Base-by-base conservation (phyloP, 1,140 invertebrate genomes). In the Bombus terrestris region DNA sequence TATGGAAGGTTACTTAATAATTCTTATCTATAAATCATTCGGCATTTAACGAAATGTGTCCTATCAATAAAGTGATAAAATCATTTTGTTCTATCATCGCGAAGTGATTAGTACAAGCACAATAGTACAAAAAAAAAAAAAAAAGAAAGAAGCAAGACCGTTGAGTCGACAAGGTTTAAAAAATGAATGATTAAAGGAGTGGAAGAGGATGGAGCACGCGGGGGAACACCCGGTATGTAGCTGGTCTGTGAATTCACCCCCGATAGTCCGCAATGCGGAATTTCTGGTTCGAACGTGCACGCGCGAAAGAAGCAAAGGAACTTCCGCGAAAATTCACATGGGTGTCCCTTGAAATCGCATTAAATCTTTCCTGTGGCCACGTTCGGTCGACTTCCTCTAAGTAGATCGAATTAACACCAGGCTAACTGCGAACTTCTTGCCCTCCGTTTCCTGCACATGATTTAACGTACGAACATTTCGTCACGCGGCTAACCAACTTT, bases 231-330 rank as follows among this genome's bases (percentile, higher is more conserved):
- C 91, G 87, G 87, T 92, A 93, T 92, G 90, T 90, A 91, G 90
- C 86, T 89, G 88, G 88, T 90, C 91, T 93, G 91, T 91, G 92
- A 94, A 95, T 94, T 93, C 93, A 93, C 90, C 90, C 88, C 92
- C 93, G 92, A 94, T 93, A 92, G 93, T 93, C 94, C 94, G 94
- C 94, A 95, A 91, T 95, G 94, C 94, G 94, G 94, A 93, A 93
- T 94, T 92, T 92, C 89, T 88, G 85, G 90, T 92, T 91, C 90
- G 91, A 93, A 90, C 86, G 88, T 93, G 89, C 73, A 90, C 91
- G 90, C 90, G 90, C 91, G 88, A 90, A 84, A 92, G 91, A 90
- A 93, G 62, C 75, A 81, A 83, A 89, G 87, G 91, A 91, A 91
- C 74, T 83, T 83, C 69, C 74, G 53, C 53, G 66, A 82, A 91